Conservation (phyloP, 2,888 invertebrate genomes). For the Ochropleura leucogaster region DNA sequence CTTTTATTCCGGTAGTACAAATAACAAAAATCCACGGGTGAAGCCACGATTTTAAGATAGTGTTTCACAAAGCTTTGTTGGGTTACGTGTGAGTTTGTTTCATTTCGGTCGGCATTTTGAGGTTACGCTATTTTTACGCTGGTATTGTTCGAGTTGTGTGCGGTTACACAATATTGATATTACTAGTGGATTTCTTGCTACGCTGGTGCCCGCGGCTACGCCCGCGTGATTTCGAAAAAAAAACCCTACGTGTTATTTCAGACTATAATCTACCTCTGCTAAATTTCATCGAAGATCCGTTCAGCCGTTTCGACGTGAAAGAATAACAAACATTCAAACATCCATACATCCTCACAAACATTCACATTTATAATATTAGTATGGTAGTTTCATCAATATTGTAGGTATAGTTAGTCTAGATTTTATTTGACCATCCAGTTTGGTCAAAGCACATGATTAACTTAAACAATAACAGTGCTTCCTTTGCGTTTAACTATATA, state of each 20-base stretch:
- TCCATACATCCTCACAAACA: too few relatives aligned
- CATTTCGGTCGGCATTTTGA: constrained; percentile 12
- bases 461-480: not conserved
- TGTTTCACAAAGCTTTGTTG: not conserved
- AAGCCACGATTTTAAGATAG: not conserved
- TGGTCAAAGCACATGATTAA: too few relatives aligned
- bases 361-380: too few relatives aligned
- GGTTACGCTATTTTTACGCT: constrained; percentile 18
- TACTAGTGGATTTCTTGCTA: not conserved
- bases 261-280: too few relatives aligned
- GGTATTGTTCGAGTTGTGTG: not conserved
- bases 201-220: too few relatives aligned
- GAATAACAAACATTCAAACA: too few relatives aligned
- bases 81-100: not conserved
- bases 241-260: too few relatives aligned
- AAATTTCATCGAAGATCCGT: too few relatives aligned
- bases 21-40: not conserved
- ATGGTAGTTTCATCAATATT: too few relatives aligned
- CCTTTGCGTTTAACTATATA: not conserved
- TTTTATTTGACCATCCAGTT: not conserved
- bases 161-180: constrained; percentile 3
- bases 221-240: too few relatives aligned
- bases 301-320: too few relatives aligned
- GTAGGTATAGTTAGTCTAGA: not conserved
- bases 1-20: not conserved